These are phyloP conservation scores for Stenotaenia linearis DNA, from an alignment of 2,888 invertebrate genomes.

Conservation along the genomic window DNA sequence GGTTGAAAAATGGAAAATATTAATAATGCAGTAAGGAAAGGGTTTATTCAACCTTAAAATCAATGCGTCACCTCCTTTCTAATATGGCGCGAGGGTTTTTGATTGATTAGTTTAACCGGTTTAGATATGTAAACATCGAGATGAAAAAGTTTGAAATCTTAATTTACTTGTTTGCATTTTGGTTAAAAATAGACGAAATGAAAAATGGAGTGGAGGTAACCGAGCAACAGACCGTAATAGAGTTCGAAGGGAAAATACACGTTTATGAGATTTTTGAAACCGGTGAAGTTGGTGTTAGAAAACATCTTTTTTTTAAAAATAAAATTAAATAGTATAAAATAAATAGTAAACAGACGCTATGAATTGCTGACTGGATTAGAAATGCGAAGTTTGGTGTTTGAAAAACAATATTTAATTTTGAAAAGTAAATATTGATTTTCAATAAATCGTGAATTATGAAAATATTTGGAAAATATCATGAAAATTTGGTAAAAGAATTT, in stretches of 20 bases:
- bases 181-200: no score
- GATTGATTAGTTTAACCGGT: neutral
- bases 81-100: neutral
- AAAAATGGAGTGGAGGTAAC: neutral
- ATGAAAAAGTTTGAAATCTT: neutral
- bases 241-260: neutral
- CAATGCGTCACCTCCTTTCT: neutral
- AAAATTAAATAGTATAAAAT: no score
- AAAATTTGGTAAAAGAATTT: no score
- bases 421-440: no score
- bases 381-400: no score
- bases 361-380: no score
- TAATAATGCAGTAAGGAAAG: neutral
- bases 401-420: no score
- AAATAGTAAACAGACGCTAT: no score
- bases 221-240: neutral
- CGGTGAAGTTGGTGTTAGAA: neutral
- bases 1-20: neutral
- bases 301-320: no score
- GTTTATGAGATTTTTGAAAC: neutral
- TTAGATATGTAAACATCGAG: neutral
- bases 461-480: no score
- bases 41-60: neutral
- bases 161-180: neutral
- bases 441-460: no score